Conservation (phyloP, 2,888 invertebrate species). For the Melanostoma scalare region DNA sequence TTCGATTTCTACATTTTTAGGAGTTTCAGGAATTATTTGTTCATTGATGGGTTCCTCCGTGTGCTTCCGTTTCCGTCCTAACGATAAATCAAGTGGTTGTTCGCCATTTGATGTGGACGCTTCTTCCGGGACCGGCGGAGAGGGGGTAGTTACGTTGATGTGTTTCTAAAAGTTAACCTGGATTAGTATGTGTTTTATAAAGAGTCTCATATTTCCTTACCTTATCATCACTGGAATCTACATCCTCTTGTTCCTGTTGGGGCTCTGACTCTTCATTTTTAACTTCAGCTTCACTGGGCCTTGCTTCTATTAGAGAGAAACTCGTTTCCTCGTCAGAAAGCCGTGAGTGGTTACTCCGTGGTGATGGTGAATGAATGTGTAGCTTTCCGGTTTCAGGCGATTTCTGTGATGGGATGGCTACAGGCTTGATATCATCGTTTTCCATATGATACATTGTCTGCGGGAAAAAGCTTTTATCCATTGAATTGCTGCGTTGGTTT, state of each 20-base stretch:
- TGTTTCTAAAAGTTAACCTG: constrained; percentile 76
- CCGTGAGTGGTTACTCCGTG: constrained; percentile 64
- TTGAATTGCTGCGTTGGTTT: constrained; percentile 41
- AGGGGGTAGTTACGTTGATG: constrained; percentile 79
- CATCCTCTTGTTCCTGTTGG: constrained; percentile 75
- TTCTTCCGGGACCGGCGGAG: constrained; percentile 75
- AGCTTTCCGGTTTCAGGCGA: constrained; percentile 50
- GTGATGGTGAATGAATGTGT: constrained; percentile 37
- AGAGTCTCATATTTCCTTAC: constrained; percentile 74
- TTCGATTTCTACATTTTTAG: constrained; percentile 64
- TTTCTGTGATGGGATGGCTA: constrained; percentile 46
- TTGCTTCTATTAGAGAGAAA: constrained; percentile 71
- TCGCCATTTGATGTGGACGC: constrained; percentile 83
- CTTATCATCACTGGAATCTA: constrained; percentile 78
- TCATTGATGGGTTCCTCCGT: constrained; percentile 49
- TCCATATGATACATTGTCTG: constrained; percentile 75
- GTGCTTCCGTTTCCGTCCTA: constrained; percentile 84
- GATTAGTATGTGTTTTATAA: background rate
- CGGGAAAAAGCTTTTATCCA: constrained; percentile 69
- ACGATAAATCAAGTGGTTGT: constrained; percentile 89
- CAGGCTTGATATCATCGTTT: constrained; percentile 61
- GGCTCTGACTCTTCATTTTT: constrained; percentile 62
- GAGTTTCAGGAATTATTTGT: constrained; percentile 45
- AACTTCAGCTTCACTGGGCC: constrained; percentile 54
- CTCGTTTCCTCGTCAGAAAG: constrained; percentile 74